phyloP scores from a whole-genome alignment of 1,140 invertebrate genomes.

The Bombus difficillimus region DNA sequence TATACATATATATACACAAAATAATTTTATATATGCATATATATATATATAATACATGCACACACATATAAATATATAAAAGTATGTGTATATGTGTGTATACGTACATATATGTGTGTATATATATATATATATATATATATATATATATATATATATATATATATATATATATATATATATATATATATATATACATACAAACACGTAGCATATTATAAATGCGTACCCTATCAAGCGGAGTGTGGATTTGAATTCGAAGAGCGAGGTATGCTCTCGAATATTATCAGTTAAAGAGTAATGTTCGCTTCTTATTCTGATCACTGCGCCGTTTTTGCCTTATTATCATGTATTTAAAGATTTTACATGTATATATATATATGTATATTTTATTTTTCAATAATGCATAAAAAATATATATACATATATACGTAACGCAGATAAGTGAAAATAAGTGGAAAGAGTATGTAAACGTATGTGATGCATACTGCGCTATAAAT shows the following conservation, averaged over 20 bases:
- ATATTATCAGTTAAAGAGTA: conserved; percentile 60
- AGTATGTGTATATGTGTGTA: conserved; percentile 11
- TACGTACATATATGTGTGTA: conserved; percentile 6
- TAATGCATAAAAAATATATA: conserved; percentile 39
- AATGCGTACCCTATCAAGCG: conserved; percentile 50
- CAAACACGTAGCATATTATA: conserved; percentile 17
- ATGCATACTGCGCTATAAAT: conserved; percentile 44
- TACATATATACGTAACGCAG: conserved; percentile 48
- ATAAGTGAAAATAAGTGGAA: conserved; percentile 29
- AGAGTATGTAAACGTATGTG: conserved; percentile 24
- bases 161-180: background rate
- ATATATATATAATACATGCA: background rate
- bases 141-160: conserved; percentile 8
- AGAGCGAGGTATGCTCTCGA: conserved; percentile 44
- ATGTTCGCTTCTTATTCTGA: conserved; percentile 59
- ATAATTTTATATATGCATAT: conserved; percentile 26
- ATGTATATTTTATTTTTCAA: conserved; percentile 51
- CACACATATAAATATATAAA: background rate
- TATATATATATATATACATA: background rate
- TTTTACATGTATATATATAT: conserved; percentile 40
- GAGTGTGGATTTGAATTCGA: conserved; percentile 57
- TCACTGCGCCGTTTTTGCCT: conserved; percentile 62
- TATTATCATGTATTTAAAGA: conserved; percentile 52
- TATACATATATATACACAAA: conserved; percentile 33
- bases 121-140: background rate